These are phyloP conservation scores for Poecile montanus DNA, from an alignment of 2,797 vertebrate species.

Conservation along the genomic window DNA sequence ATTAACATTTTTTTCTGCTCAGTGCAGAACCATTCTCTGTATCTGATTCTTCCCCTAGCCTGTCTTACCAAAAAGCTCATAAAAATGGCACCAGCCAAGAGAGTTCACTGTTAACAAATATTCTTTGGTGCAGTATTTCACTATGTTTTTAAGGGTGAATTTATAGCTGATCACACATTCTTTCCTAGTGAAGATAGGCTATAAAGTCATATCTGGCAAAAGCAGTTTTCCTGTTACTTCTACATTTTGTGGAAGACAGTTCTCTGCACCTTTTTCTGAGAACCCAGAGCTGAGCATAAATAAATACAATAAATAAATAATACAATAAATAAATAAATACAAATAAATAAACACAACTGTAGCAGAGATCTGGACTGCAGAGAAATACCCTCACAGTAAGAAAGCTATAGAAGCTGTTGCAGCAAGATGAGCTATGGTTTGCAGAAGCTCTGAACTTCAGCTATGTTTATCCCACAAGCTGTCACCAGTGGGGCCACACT, in stretches of 20 bases:
- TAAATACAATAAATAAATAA: no score
- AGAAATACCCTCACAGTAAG: not conserved
- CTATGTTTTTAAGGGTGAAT: not conserved
- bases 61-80: not conserved
- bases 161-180: not conserved
- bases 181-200: not conserved
- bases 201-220: not conserved
- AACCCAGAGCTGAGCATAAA: not conserved
- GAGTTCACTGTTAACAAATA: not conserved
- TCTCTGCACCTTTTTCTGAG: not conserved
- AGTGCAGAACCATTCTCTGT: not conserved
- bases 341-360: not conserved
- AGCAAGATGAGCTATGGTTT: not conserved
- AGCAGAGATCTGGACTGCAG: not conserved
- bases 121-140: not conserved
- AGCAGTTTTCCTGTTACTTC: not conserved
- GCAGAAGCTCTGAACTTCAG: not conserved
- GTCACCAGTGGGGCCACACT: rapidly evolving
- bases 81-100: not conserved
- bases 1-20: not conserved
- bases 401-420: not conserved
- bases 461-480: not conserved
- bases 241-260: not conserved
- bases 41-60: not conserved
- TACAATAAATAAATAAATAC: not conserved